These are phyloP conservation scores for Leuciscus idus DNA, from an alignment of 2,113 vertebrate species.

Conservation along the genomic window DNA sequence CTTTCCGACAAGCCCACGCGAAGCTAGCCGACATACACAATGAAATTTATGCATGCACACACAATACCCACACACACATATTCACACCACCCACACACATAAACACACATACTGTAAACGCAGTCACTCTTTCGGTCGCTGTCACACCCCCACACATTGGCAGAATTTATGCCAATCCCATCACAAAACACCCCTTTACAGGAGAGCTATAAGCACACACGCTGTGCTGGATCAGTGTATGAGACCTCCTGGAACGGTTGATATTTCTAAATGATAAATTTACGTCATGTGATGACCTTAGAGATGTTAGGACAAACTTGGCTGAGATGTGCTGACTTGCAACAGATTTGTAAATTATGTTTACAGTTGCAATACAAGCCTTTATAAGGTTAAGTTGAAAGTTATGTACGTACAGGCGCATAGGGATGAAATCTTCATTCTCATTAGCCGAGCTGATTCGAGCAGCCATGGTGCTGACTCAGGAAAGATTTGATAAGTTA, in stretches of 20 bases:
- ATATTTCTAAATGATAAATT: constrained; percentile 24
- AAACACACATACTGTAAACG: constrained; percentile 34
- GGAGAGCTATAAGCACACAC: constrained; percentile 24
- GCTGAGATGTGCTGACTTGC: background rate
- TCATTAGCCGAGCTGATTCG: constrained; percentile 2
- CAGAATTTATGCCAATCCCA: constrained; percentile 32
- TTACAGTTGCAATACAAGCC: constrained; percentile 7
- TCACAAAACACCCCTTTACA: constrained; percentile 36
- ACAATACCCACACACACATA: constrained; percentile 31
- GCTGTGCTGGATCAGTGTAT: constrained; percentile 24
- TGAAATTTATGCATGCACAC: constrained; percentile 34
- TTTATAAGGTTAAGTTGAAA: constrained; percentile 6
- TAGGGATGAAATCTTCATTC: background rate
- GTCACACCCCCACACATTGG: constrained; percentile 32
- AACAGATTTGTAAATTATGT: constrained; percentile 8
- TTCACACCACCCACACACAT: constrained; percentile 44
- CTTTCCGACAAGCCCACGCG: constrained; percentile 54
- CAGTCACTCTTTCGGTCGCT: constrained; percentile 16
- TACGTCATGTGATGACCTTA: constrained; percentile 13
- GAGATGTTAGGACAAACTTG: constrained; percentile 3
- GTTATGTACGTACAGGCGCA: background rate
- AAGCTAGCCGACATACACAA: constrained; percentile 21
- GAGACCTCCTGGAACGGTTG: constrained; percentile 21
- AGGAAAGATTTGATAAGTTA: constrained; percentile 27
- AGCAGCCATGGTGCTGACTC: constrained; percentile 9